These are phyloP conservation scores for Hirtodrosophila confusa DNA, from an alignment of 2,888 invertebrate species.

Conservation along the genomic window DNA sequence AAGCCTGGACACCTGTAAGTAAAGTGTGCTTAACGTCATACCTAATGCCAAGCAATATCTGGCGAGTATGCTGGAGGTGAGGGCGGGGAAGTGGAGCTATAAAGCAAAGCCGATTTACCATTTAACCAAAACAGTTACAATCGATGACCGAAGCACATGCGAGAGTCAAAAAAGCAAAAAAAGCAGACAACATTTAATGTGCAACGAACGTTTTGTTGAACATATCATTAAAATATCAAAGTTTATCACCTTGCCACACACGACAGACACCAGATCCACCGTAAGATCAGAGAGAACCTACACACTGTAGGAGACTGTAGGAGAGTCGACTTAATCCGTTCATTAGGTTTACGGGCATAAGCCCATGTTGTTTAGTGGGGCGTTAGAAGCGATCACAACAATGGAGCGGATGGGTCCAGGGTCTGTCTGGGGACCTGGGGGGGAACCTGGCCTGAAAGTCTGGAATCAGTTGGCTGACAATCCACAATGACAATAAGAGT, in stretches of 20 bases:
- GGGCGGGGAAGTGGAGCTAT: constrained; percentile 43
- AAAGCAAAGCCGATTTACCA: constrained; percentile 74
- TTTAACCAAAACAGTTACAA: constrained; percentile 68
- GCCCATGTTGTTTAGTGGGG: constrained; percentile 73
- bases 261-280: constrained; percentile 21
- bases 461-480: constrained; percentile 30
- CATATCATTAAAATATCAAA: constrained; percentile 81
- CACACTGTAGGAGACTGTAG: constrained; percentile 17
- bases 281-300: constrained; percentile 21
- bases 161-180: neutral
- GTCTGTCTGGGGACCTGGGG: constrained; percentile 4
- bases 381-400: constrained; percentile 69
- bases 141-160: constrained; percentile 11
- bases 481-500: constrained; percentile 58
- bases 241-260: constrained; percentile 79
- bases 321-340: constrained; percentile 76
- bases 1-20: constrained; percentile 75
- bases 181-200: constrained; percentile 60
- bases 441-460: constrained; percentile 4
- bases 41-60: constrained; percentile 48
- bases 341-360: constrained; percentile 79
- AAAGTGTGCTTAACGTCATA: constrained; percentile 65
- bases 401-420: constrained; percentile 36
- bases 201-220: constrained; percentile 80
- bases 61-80: constrained; percentile 7